Conservation (phyloP, 2,797 vertebrate genomes). For the Falco rusticolus region DNA sequence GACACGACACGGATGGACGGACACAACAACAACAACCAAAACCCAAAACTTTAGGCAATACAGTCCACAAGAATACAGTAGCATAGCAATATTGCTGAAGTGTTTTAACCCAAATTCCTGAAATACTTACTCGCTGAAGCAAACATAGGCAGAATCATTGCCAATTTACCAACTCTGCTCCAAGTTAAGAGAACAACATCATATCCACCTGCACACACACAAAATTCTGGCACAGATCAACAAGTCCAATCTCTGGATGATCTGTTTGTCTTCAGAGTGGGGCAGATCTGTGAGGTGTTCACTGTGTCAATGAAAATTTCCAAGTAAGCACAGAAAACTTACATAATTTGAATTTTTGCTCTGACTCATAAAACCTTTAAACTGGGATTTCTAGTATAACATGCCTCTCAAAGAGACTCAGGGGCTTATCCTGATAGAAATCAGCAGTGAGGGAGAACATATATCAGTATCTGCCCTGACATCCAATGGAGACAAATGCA, state of each 20-base stretch:
- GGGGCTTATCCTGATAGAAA: neutral
- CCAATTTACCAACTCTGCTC: neutral
- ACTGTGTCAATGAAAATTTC: neutral
- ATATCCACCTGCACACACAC: rapidly evolving
- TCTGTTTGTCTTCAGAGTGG: neutral
- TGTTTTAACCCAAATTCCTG: neutral
- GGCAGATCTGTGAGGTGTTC: neutral
- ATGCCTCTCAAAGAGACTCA: neutral
- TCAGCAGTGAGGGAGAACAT: neutral
- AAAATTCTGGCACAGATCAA: neutral
- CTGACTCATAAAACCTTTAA: neutral
- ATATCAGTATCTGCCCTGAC: neutral
- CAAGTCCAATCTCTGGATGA: neutral
- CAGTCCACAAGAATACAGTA: neutral
- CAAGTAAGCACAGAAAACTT: neutral
- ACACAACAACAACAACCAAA: neutral
- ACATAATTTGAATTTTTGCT: neutral
- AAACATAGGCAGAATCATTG: neutral
- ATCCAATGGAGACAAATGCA: neutral
- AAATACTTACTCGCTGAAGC: neutral
- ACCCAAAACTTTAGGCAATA: neutral
- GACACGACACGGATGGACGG: too few relatives aligned
- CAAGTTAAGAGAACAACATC: neutral
- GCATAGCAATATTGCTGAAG: neutral
- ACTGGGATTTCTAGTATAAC: neutral